A percentile compares a stretch with the other conserved stretches of the same genome.
These are phyloP conservation scores for Phalacrocorax aristotelis DNA, from an alignment of 2,113 vertebrate species.

Conservation along the genomic window DNA sequence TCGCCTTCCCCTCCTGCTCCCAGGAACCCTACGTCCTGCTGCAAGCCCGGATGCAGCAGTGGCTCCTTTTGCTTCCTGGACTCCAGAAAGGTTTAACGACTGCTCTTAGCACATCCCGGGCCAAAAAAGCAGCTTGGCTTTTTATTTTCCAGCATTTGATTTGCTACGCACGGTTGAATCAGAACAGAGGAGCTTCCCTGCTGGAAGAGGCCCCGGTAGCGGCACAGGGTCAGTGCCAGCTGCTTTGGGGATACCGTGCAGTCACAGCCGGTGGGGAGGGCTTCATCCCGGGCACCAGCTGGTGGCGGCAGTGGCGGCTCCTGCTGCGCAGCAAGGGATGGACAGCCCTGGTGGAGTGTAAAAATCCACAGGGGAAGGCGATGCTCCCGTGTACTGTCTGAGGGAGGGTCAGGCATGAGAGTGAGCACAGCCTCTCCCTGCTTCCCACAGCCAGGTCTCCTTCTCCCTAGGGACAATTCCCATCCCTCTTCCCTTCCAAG, in stretches of 20 bases:
- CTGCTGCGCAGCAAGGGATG: background rate
- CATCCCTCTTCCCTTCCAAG: background rate
- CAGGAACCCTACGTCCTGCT: background rate
- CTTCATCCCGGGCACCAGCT: constrained; percentile 4
- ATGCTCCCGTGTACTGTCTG: fast-evolving
- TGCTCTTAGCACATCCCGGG: background rate
- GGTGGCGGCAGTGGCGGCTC: background rate
- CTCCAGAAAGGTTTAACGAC: background rate
- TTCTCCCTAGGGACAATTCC: background rate
- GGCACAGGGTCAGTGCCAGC: background rate
- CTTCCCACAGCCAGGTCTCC: background rate
- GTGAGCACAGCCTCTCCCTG: background rate
- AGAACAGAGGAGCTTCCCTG: constrained; percentile 27
- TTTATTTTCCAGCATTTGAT: constrained; percentile 26
- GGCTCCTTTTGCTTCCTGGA: background rate
- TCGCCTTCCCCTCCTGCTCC: background rate
- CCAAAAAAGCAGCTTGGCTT: constrained; percentile 54
- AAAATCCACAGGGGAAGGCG: background rate
- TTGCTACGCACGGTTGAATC: constrained; percentile 23
- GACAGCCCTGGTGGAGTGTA: background rate
- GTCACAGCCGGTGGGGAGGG: background rate
- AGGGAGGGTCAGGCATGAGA: background rate
- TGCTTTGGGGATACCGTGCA: background rate
- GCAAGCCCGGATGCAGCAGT: fast-evolving
- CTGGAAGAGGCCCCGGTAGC: background rate